Base-by-base conservation (phyloP, 1,140 invertebrate genomes). In the Monochamus saltuarius region DNA sequence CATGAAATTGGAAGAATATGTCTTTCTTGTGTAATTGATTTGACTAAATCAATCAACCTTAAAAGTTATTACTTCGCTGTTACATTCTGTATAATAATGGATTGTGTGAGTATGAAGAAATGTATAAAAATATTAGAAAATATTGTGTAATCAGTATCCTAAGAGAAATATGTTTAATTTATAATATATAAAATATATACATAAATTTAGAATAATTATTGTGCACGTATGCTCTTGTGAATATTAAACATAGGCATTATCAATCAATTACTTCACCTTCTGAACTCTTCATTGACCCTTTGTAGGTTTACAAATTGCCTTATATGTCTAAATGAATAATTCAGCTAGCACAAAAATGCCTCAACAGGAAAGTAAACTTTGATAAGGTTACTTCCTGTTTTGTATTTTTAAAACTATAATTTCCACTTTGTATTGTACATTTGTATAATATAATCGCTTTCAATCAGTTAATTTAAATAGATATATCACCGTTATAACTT, bases 351-450 rank as follows among this genome's bases (percentile, higher is more conserved):
- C 29, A 51, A 36, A 37, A 54, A 40, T 10, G 51, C 14, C 37
- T 51, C 34, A 51, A 55, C 52, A 55, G 52, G 54, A 46, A 56
- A 56, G 54, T 39, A 37, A 34, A 22, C 22, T 29, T 29, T 56
- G 54, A 56, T 56, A 56, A 56, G 42, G 46, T 16, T 29, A 46
- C 34, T 56, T 56, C 54, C 54, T 45, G 54, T 54, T 54, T 54
- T 19, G 38, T 17, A 54, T 54, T 54, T 54, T 51, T 29, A 35
- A 22, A 35, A 14, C 29, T 34, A 51, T 43, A 17, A 43, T 40
- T 14, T 8, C 11, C 8, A 16, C 39, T 40, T 17, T 29, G 17
- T 47, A 47, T 40, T 14, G 14, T 47, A 17, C 17, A 19, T 9
- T 40, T 47, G 45, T 47, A 22, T 17, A 47, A 47, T 17, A 47